Conservation (phyloP, 2,113 vertebrate genomes). For the Barbus barbus region DNA sequence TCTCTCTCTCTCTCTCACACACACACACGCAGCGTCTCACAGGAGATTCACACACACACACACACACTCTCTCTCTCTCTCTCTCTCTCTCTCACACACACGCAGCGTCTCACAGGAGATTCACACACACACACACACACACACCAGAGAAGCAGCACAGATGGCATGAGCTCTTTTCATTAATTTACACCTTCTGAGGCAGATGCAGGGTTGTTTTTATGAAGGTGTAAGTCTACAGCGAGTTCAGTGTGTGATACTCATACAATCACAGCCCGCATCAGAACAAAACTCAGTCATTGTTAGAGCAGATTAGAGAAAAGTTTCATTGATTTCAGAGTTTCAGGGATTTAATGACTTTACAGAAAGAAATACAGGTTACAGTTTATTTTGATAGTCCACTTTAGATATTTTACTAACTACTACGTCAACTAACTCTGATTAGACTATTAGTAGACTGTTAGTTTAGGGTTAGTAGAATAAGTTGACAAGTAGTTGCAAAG, state of each 20-base stretch:
- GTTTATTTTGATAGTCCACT: neutral
- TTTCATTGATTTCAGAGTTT: neutral
- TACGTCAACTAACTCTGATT: neutral
- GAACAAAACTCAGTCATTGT: neutral
- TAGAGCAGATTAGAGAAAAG: neutral
- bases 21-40: too few species aligned
- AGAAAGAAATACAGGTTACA: neutral
- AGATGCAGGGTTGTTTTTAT: slow-evolving; percentile 43
- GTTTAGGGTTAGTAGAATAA: too few species aligned
- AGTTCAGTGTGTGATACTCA: slow-evolving; percentile 53
- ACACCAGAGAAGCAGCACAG: slow-evolving; percentile 33
- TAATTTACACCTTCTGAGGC: slow-evolving; percentile 53
- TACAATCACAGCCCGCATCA: neutral
- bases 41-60: too few species aligned
- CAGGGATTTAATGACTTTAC: neutral
- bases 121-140: too few species aligned
- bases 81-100: too few species aligned
- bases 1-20: too few species aligned
- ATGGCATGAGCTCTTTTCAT: slow-evolving; percentile 49
- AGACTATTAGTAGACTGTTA: neutral
- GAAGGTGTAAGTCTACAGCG: slow-evolving; percentile 36
- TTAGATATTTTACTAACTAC: neutral
- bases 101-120: too few species aligned
- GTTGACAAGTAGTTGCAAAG: too few species aligned
- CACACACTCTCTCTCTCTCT: too few species aligned